Percentiles rank a stretch among this genome's conserved stretches.
Conservation (phyloP, 2,797 vertebrate genomes). For the Falco novaeseelandiae region DNA sequence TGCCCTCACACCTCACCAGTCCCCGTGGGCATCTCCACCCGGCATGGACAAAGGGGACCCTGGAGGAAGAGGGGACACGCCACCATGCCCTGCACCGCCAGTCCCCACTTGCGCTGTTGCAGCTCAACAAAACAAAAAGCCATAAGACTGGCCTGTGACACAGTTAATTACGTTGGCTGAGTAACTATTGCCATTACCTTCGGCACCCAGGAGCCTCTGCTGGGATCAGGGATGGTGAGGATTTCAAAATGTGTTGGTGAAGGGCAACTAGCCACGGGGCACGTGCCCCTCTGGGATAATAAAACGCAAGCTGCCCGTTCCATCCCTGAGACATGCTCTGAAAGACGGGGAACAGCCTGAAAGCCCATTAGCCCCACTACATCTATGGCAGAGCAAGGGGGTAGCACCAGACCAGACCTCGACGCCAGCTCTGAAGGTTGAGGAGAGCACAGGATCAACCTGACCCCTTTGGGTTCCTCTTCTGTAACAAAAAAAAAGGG, state of each 20-base stretch:
- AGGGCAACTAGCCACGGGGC: accelerated
- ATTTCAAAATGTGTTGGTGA: accelerated
- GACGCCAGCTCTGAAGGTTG: neutral
- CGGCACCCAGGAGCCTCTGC: accelerated
- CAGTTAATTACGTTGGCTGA: neutral
- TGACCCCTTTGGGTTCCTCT: neutral
- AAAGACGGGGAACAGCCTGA: neutral
- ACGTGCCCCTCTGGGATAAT: accelerated
- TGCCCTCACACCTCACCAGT: accelerated
- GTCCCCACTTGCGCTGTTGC: neutral
- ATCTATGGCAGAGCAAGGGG: accelerated
- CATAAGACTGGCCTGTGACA: constrained; percentile 16
- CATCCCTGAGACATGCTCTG: neutral
- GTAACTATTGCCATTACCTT: neutral
- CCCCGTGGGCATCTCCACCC: accelerated
- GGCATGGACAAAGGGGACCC: neutral
- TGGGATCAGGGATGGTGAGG: accelerated
- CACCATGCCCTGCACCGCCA: accelerated
- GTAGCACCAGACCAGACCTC: neutral
- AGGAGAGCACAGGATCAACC: neutral
- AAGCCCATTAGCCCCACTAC: accelerated
- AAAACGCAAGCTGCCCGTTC: accelerated
- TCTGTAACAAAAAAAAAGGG: neutral
- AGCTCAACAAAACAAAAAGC: constrained; percentile 27
- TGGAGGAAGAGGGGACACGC: accelerated